phyloP scores from a whole-genome alignment of 2,797 vertebrate genomes.

The Cuculus canorus region DNA sequence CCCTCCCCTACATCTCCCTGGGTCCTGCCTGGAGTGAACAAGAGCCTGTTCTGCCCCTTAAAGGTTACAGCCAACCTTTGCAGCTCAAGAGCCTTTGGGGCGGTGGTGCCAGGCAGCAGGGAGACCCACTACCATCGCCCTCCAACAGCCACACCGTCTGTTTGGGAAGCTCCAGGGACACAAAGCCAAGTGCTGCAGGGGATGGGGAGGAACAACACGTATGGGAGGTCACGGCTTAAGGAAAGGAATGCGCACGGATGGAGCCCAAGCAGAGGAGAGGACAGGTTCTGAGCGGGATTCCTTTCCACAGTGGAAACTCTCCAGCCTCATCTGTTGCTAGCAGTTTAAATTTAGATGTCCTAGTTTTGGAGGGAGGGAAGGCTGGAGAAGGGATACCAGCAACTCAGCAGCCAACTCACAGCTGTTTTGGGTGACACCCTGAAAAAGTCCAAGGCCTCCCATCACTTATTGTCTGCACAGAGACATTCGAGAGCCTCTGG shows the following conservation, averaged over 20 bases:
- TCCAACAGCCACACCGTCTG: accelerated
- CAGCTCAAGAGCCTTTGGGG: background rate
- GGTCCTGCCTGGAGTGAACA: background rate
- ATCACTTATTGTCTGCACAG: background rate
- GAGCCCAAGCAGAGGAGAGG: background rate
- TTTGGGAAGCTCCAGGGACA: background rate
- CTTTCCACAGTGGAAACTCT: slow-evolving; percentile 43
- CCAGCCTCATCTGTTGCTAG: slow-evolving; percentile 44
- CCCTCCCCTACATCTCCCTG: background rate
- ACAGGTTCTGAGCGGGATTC: slow-evolving; percentile 29
- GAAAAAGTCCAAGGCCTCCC: background rate
- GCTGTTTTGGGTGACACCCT: slow-evolving; percentile 32
- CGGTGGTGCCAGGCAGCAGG: accelerated
- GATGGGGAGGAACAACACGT: background rate
- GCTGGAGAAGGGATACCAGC: background rate
- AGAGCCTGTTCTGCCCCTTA: background rate
- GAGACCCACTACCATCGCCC: background rate
- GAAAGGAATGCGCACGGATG: background rate
- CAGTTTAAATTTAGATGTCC: slow-evolving; percentile 72
- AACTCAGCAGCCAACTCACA: background rate
- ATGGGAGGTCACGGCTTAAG: background rate
- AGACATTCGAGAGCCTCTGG: background rate
- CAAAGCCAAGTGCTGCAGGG: background rate
- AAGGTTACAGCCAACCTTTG: background rate
- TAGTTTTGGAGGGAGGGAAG: background rate